Evolutionary conservation across 92 coral and sea anemone genomes (phyloP).

Genomic region (Micromussa lordhowensis): DNA sequence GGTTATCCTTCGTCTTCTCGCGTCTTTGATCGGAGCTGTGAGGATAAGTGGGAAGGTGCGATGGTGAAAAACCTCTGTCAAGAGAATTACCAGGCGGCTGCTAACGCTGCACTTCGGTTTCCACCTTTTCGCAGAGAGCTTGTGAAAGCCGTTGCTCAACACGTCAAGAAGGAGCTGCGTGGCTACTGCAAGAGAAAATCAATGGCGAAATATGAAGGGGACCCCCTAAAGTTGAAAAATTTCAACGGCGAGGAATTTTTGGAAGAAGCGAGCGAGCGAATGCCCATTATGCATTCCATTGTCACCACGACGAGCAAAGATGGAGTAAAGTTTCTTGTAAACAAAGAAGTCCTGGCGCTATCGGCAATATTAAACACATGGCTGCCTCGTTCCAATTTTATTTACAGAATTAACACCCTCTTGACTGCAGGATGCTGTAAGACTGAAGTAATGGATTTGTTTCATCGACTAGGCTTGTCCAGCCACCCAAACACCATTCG

Average conservation of each 20-base stretch:
- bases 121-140: slow-evolving; percentile 62
- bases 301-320: slow-evolving; percentile 19
- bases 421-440: slow-evolving; percentile 3
- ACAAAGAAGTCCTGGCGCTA: slow-evolving; percentile 52
- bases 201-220: slow-evolving; percentile 16
- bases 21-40: slow-evolving; percentile 70
- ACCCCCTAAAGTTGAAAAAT: slow-evolving; percentile 43
- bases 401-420: slow-evolving; percentile 45
- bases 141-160: slow-evolving; percentile 23
- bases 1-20: slow-evolving; percentile 61
- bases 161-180: slow-evolving; percentile 6
- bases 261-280: slow-evolving; percentile 39
- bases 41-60: slow-evolving; percentile 62
- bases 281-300: slow-evolving; percentile 33
- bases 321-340: slow-evolving; percentile 26
- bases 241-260: slow-evolving; percentile 34
- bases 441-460: slow-evolving; percentile 57
- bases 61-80: slow-evolving; percentile 69
- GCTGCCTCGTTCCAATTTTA: slow-evolving; percentile 50
- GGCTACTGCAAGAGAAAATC: slow-evolving; percentile 14
- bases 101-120: slow-evolving; percentile 51
- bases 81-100: slow-evolving; percentile 52
- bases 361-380: slow-evolving; percentile 62
- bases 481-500: slow-evolving; percentile 63
- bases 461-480: slow-evolving; percentile 61